Conservation (phyloP, 2,888 invertebrate species). For the Eurytoma adleriae region DNA sequence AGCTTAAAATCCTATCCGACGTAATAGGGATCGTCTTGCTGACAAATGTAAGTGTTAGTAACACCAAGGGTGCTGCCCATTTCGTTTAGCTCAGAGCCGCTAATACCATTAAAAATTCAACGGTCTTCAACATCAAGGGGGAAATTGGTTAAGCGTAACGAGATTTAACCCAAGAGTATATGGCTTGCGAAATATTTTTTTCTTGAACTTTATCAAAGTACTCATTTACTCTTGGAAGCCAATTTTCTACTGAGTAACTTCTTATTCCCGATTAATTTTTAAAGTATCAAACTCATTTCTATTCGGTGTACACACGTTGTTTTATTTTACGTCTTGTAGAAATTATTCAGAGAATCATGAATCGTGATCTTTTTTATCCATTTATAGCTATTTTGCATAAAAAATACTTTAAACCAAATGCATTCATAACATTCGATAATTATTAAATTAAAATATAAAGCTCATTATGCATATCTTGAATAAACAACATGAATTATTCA, state of each 20-base stretch:
- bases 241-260: constrained; percentile 44
- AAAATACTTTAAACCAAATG: too few species aligned
- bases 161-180: constrained; percentile 29
- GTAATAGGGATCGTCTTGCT: constrained; percentile 74
- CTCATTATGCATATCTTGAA: background rate
- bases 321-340: too few species aligned
- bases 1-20: constrained; percentile 72
- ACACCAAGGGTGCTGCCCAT: constrained; percentile 64
- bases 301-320: too few species aligned
- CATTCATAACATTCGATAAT: background rate
- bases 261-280: constrained; percentile 38
- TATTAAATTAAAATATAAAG: constrained; percentile 15
- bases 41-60: constrained; percentile 74
- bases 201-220: constrained; percentile 21
- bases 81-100: constrained; percentile 55
- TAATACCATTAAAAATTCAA: constrained; percentile 56
- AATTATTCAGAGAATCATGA: too few species aligned
- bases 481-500: background rate
- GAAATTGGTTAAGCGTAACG: constrained; percentile 43
- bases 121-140: constrained; percentile 40
- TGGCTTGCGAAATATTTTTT: constrained; percentile 41
- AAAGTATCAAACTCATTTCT: background rate
- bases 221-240: constrained; percentile 5
- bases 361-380: too few species aligned
- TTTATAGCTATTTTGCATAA: too few species aligned